These are phyloP conservation scores for Chrysocyon brachyurus DNA, from an alignment of 2,797 vertebrate species.

Conservation along the genomic window DNA sequence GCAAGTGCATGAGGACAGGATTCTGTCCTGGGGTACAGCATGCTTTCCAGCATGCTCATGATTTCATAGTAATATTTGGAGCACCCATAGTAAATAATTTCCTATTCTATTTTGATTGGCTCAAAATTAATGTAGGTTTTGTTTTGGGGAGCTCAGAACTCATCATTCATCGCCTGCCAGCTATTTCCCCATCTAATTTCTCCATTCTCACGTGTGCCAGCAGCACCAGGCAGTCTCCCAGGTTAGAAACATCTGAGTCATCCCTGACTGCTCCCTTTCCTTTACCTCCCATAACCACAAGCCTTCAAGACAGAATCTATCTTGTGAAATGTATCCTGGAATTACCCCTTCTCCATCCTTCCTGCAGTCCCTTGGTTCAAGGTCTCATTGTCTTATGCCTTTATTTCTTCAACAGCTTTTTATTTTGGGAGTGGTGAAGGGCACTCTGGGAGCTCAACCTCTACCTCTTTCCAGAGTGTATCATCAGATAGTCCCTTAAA, in stretches of 20 bases:
- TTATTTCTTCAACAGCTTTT: not conserved
- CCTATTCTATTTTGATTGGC: not conserved
- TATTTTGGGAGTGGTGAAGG: not conserved
- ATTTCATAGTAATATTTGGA: not conserved
- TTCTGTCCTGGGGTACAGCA: not conserved
- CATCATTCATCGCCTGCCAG: not conserved
- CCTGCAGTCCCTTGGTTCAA: not conserved
- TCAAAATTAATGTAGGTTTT: conserved; percentile 37
- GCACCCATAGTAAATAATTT: not conserved
- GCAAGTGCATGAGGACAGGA: not conserved
- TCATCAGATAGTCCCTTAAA: not conserved
- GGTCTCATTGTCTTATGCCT: not conserved
- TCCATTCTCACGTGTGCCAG: conserved; percentile 24
- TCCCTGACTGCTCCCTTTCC: conserved; percentile 34
- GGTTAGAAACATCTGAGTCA: conserved; percentile 64
- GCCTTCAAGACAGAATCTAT: not conserved
- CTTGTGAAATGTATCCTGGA: conserved; percentile 50
- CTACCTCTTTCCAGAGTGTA: not conserved
- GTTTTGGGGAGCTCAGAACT: not conserved
- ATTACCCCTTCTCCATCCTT: not conserved
- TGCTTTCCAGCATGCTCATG: not conserved
- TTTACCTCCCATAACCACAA: not conserved
- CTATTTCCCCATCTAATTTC: not conserved
- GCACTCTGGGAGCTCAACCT: not conserved
- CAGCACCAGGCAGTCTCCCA: not conserved